A percentile compares a stretch with the other conserved stretches of the same genome.
phyloP scores from a whole-genome alignment of 2,888 invertebrate species.

The Andrena bicolor region DNA sequence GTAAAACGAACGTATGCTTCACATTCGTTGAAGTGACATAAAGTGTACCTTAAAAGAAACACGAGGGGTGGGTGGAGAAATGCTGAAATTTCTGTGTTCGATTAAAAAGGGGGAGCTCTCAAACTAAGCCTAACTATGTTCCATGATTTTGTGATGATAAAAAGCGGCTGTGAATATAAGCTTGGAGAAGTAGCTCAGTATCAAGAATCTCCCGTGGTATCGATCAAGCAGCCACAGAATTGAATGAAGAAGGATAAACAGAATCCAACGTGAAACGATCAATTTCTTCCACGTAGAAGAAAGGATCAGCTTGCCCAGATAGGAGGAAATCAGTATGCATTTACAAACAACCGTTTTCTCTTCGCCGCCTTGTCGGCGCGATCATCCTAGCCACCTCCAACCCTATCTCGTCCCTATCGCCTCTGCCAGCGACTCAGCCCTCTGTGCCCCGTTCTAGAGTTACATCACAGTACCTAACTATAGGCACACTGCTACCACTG shows the following conservation, averaged over 20 bases:
- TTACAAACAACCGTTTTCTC: conserved; percentile 40
- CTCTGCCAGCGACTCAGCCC: conserved; percentile 50
- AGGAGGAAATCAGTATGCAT: background rate
- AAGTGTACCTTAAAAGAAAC: too few relatives aligned
- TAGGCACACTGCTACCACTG: conserved; percentile 71
- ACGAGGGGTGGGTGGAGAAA: too few relatives aligned
- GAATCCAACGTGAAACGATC: background rate
- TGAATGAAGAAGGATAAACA: background rate
- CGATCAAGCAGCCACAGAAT: background rate
- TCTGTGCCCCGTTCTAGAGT: conserved; percentile 64
- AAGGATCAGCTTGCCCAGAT: background rate
- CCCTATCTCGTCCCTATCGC: conserved; percentile 55
- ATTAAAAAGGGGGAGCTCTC: too few relatives aligned
- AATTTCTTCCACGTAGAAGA: background rate
- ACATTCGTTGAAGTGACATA: too few relatives aligned
- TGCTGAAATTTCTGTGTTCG: too few relatives aligned
- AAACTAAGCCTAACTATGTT: too few relatives aligned
- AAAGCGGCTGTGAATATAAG: too few relatives aligned
- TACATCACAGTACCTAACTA: conserved; percentile 74
- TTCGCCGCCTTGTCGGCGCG: conserved; percentile 16
- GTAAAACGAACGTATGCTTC: too few relatives aligned
- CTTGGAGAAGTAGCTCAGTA: background rate
- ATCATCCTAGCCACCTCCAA: conserved; percentile 41
- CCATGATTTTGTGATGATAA: too few relatives aligned
- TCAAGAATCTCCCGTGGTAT: background rate